phyloP scores from a whole-genome alignment of 1,140 invertebrate genomes.

The Melitaea cinxia region DNA sequence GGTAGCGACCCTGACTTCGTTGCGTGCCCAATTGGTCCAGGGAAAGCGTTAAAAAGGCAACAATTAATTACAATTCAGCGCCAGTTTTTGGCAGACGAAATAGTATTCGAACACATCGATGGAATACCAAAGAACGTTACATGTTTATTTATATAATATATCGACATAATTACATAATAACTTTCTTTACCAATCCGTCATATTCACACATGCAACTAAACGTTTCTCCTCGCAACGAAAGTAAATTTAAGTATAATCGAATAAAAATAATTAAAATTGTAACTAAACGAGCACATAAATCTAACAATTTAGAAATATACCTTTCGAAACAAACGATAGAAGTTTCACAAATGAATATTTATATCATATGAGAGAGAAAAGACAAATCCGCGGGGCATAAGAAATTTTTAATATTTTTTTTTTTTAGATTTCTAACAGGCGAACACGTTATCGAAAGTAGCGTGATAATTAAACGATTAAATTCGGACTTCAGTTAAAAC shows the following conservation, averaged over 20 bases:
- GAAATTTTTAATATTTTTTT: conserved; percentile 5
- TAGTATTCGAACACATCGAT: not conserved
- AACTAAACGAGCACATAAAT: not conserved
- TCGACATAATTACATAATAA: not conserved
- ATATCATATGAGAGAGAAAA: conserved; percentile 7
- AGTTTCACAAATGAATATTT: conserved; percentile 22
- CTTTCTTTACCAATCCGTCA: not conserved
- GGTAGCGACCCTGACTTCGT: conserved; percentile 86
- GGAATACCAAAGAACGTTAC: conserved; percentile 13
- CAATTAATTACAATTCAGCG: conserved; percentile 79
- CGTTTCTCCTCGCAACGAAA: not conserved
- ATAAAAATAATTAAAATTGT: not conserved
- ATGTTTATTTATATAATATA: not conserved
- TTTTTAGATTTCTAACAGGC: conserved; percentile 19
- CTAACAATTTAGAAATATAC: not conserved
- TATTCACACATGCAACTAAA: not conserved
- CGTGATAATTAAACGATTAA: conserved; percentile 17
- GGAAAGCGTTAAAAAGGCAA: conserved; percentile 79
- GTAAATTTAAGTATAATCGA: not conserved
- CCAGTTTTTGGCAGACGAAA: conserved; percentile 44
- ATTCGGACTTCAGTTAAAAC: not conserved
- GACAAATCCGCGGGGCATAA: conserved; percentile 5
- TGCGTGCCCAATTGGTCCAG: conserved; percentile 67
- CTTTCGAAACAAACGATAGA: conserved; percentile 4
- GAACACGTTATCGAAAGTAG: conserved; percentile 12